Evolutionary conservation across 1,140 invertebrate genomes (phyloP), one percentile per base, ranked within the genome.

Genomic region (Bombus balteatus): DNA sequence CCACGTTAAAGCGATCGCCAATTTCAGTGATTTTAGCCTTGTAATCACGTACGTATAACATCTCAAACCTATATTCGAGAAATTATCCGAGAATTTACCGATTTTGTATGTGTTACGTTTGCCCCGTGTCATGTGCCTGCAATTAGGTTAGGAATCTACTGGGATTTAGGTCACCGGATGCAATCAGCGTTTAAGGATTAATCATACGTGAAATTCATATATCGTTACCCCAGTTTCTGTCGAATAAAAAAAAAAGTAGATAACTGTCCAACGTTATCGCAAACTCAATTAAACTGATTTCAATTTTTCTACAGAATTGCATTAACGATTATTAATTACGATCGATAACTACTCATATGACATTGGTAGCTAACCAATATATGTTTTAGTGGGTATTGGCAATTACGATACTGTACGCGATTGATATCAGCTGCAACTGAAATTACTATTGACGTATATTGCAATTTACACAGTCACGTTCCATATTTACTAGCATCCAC

Each of bases 161-260:
- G 9, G 3, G 37, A 62, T 59, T 34, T n/a, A 15, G 39, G 53
- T 74, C 28, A 77, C 53, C 28, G 47, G 47, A 8, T 57, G 32
- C 28, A 37, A 72, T 59, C n/a, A 57, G 15, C 43, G 34, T 65
- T 80, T 70, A 47, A 37, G 28, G 47, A 81, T 81, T 71, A 39
- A 70, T 80, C 41, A 28, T 41, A 43, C 53, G 15, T 15, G 70
- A 59, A 32, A 32, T 12, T 62, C 70, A 12, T 65, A 28, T 37
- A 13, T 66, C 59, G 72, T 83, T 74, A 37, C 43, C 81, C 73
- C 59, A 68, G 81, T 68, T 83, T 76, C 72, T 32, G 10, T 37
- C 13, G 6, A 47, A 39, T 8, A 0, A 39, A 28, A 32, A 39
- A 12, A 5, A n/a, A 39, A 47, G 8, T 9, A 12, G 18, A 25